Conservation (phyloP, 2,888 invertebrate genomes). For the Vanessa cardui region DNA sequence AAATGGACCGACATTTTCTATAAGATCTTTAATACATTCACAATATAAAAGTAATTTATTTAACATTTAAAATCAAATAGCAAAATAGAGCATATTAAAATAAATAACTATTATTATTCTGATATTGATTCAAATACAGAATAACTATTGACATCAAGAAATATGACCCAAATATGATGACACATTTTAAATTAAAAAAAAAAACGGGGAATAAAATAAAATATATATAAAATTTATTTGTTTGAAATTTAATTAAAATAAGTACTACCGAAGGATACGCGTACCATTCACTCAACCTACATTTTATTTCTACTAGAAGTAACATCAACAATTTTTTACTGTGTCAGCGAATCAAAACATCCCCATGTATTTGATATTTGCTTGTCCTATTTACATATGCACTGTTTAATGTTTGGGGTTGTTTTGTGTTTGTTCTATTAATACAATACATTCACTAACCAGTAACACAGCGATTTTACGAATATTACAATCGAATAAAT, state of each 20-base stretch:
- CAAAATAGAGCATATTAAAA: no score
- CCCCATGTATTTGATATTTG: constrained; percentile 66
- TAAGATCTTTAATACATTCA: no score
- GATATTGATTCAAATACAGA: no score
- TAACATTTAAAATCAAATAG: no score
- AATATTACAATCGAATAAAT: not conserved
- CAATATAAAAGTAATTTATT: no score
- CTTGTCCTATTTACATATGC: constrained; percentile 67
- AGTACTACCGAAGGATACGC: constrained; percentile 11
- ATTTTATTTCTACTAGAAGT: constrained; percentile 23
- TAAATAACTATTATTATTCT: no score
- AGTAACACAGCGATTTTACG: not conserved
- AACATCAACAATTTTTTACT: constrained; percentile 36
- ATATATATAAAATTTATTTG: not conserved
- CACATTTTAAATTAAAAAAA: not conserved
- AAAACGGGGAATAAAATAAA: not conserved
- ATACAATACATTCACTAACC: constrained; percentile 12
- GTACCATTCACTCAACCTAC: constrained; percentile 11
- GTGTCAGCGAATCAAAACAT: constrained; percentile 45
- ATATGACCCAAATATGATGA: not conserved
- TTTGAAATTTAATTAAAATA: constrained; percentile 11
- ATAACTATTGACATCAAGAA: no score
- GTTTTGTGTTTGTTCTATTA: constrained; percentile 61
- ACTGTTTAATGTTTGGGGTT: constrained; percentile 73
- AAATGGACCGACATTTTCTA: no score